Base-by-base conservation (phyloP, 2,797 vertebrate species). In the Heliangelus exortis region DNA sequence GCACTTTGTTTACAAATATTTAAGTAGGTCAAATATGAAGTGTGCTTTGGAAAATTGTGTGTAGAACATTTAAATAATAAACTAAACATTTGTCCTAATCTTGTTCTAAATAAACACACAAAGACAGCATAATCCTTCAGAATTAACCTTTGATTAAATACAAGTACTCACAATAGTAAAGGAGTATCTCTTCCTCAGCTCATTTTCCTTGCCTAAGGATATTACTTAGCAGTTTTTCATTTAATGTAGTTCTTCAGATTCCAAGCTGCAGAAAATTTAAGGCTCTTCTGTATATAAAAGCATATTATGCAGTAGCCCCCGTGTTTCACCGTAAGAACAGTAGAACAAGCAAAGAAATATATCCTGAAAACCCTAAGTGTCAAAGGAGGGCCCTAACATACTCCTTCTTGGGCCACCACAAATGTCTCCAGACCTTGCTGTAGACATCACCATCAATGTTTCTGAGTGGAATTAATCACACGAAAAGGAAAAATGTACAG, bases 131-230 rank as follows among this genome's bases (percentile, higher is more conserved):
- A 93, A 94, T 96, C 57, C 81, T 71, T 93, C 65, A 87, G 84
- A 93, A 92, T 92, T 96, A 96, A 95, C 88, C 84, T 95, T 77
- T 79, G 86, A 82, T 92, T 83, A 92, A 90, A 87, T 31, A 69
- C 28, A 89, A 87, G 29, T 71, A 51, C 26, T 50, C 33, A 57
- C 36, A 77, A 50, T 21, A 54, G 50, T 91, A 91, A 79, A 93
- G 16, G 3, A 86, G 13, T 69, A 53, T 55, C 25, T 75, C 59
- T 74, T 83, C 68, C 68, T 89, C 34, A 61, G 58, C 50, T 90
- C 39, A 25, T 90, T 90, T 92, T 84, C 29, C 22, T 81, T 86
- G 81, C 65, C 77, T 82, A 48, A 72, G 34, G 73, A 12, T 69
- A 72, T 76, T 65, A 79, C 51, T 77, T 54, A 22, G 5, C 33